A percentile compares a stretch with the other conserved stretches of the same genome.
These are phyloP conservation scores for Aphelenchoides avenae DNA, from an alignment of 1,140 invertebrate genomes.

Conservation along the genomic window DNA sequence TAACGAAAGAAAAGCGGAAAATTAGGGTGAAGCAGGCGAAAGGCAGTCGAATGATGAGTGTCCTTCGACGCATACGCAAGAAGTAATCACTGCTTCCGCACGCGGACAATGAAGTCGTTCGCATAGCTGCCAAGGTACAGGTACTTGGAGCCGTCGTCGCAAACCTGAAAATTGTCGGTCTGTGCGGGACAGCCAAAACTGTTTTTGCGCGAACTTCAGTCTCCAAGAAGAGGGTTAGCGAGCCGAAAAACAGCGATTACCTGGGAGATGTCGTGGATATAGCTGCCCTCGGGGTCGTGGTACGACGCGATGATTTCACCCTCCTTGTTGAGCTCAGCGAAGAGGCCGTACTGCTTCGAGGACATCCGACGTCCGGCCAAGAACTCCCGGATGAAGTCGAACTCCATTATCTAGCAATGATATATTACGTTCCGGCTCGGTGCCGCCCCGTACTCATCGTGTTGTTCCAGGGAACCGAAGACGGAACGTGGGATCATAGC, in stretches of 20 bases:
- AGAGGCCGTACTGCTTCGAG: slow-evolving; percentile 59
- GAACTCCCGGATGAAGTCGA: slow-evolving; percentile 43
- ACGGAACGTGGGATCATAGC: no score
- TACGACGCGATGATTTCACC: slow-evolving; percentile 60
- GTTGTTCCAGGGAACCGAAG: no score
- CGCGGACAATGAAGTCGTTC: slow-evolving; percentile 42
- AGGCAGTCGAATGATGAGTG: no score
- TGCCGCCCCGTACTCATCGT: no score
- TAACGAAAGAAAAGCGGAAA: no score
- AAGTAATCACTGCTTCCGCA: slow-evolving; percentile 44
- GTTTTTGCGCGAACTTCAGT: slow-evolving; percentile 9
- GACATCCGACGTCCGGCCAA: slow-evolving; percentile 45
- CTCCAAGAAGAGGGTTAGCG: background rate
- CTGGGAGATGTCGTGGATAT: slow-evolving; percentile 58
- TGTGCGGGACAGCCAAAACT: no score
- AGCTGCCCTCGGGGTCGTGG: slow-evolving; percentile 60
- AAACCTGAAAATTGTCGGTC: no score
- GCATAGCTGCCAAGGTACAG: slow-evolving; percentile 53
- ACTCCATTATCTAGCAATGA: no score
- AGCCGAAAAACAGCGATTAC: slow-evolving; percentile 12
- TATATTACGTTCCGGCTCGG: no score
- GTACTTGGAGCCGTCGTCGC: slow-evolving; percentile 31
- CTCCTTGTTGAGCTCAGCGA: slow-evolving; percentile 59
- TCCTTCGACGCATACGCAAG: no score
- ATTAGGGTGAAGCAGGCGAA: no score